phyloP scores from a whole-genome alignment of 1,140 invertebrate species.

The Portunus trituberculatus region DNA sequence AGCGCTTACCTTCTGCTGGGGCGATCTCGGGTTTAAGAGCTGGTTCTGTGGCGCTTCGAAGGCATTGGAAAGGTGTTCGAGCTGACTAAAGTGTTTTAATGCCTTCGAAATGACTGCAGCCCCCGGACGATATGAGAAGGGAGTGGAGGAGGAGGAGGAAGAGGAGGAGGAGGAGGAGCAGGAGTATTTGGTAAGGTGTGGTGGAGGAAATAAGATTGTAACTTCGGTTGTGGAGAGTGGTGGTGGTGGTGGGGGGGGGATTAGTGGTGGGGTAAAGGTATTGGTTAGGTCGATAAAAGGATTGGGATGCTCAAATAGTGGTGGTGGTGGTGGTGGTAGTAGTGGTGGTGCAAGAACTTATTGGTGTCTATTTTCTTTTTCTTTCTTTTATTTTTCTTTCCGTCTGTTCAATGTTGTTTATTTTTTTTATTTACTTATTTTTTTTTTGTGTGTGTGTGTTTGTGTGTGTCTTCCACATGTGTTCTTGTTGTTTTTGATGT shows the following conservation, averaged over 20 bases:
- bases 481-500: too few relatives aligned
- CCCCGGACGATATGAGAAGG: not conserved
- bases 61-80: too few relatives aligned
- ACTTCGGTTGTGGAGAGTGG: not conserved
- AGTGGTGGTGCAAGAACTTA: not conserved
- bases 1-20: too few relatives aligned
- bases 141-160: not conserved
- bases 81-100: too few relatives aligned
- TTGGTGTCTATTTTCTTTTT: not conserved
- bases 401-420: too few relatives aligned
- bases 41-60: too few relatives aligned
- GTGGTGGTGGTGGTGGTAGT: not conserved
- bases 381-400: too few relatives aligned
- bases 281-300: not conserved
- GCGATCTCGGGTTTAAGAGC: too few relatives aligned
- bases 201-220: too few relatives aligned
- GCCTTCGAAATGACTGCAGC: too few relatives aligned
- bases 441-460: not conserved
- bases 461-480: not conserved
- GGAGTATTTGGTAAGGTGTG: too few relatives aligned
- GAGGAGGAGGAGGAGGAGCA: not conserved
- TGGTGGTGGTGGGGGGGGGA: not conserved
- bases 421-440: not conserved
- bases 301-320: not conserved
- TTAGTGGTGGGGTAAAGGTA: not conserved